A percentile compares a stretch with the other conserved stretches of the same genome.
Conservation (phyloP, 2,797 vertebrate species). For the Pygocentrus nattereri region DNA sequence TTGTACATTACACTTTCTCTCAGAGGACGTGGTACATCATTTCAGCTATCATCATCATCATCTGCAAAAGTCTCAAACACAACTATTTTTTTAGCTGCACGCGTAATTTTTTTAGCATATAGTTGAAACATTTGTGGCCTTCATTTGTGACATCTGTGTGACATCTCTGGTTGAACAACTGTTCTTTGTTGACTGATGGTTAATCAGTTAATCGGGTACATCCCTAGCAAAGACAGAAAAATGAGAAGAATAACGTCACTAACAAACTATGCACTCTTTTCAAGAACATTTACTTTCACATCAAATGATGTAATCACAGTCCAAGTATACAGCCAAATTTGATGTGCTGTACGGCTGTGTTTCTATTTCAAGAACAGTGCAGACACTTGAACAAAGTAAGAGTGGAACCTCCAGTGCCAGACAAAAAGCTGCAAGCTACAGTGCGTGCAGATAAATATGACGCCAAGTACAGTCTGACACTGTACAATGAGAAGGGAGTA, state of each 20-base stretch:
- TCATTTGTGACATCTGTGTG: too few species aligned
- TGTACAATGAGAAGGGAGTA: neutral
- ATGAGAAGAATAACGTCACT: neutral
- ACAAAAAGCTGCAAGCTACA: neutral
- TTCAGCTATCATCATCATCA: too few species aligned
- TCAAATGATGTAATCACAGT: neutral
- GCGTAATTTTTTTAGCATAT: too few species aligned
- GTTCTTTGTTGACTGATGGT: too few species aligned
- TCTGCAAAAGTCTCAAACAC: too few species aligned
- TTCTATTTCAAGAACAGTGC: neutral
- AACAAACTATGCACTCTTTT: neutral
- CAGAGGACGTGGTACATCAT: too few species aligned
- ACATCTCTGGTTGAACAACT: too few species aligned
- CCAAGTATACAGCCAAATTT: neutral
- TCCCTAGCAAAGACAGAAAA: too few species aligned
- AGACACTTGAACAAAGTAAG: neutral
- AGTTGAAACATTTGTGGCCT: too few species aligned
- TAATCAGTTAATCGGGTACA: too few species aligned
- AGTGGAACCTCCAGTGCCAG: neutral
- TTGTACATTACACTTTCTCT: too few species aligned
- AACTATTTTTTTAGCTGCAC: too few species aligned
- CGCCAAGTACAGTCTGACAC: neutral
- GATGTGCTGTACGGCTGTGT: neutral
- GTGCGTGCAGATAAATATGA: neutral
- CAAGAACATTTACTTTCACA: neutral